Evolutionary conservation across 2,113 vertebrate genomes (phyloP), one percentile per base, ranked within the genome.

Genomic region (Trogon surrucura): DNA sequence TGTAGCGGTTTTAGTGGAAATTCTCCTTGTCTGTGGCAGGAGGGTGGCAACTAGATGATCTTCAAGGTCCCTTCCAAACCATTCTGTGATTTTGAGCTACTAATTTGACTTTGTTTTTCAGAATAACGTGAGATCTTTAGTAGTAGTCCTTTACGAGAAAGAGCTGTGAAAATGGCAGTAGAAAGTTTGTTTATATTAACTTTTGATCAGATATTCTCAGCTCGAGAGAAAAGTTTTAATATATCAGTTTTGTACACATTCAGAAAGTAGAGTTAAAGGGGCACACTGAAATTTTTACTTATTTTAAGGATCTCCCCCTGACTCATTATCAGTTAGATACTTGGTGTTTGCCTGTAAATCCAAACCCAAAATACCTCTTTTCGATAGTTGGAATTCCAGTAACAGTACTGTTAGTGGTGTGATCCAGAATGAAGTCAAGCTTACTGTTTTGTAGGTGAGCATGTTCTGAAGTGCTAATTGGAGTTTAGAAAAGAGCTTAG

Each of bases 401-500:
- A 30, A 34, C 57, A 38, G 22, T 41, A n/a, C 45, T 83, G 13
- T 81, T 84, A 72, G 62, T 80, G 67, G 69, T 88, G 62, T 88
- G 71, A 51, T 88, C n/a, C 51, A 90, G 71, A 64, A 14, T 41
- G 78, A 81, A 96, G 91, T 61, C 73, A 71, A 82, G 65, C 54
- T 94, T 4, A 0, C 53, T 85, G 75, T 79, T 62, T 61, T 80
- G 6, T 1, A 94, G 91, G 85, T 96, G 93, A 94, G 41, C 20
- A 0, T 86, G 80, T 84, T 91, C 70, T 71, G 32, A 92, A 93
- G 88, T 87, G 69, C 95, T 94, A 95, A 96, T 81, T 96, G 88
- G 70, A 92, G 70, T 91, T 95, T 62, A 87, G 84, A 89, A 79
- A 90, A 89, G 92, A 84, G 92, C 95, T 97, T 94, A 96, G 80